Percentiles rank a stretch among this genome's conserved stretches.
Conservation (phyloP, 2,113 vertebrate genomes). For the Laticauda laticaudata region DNA sequence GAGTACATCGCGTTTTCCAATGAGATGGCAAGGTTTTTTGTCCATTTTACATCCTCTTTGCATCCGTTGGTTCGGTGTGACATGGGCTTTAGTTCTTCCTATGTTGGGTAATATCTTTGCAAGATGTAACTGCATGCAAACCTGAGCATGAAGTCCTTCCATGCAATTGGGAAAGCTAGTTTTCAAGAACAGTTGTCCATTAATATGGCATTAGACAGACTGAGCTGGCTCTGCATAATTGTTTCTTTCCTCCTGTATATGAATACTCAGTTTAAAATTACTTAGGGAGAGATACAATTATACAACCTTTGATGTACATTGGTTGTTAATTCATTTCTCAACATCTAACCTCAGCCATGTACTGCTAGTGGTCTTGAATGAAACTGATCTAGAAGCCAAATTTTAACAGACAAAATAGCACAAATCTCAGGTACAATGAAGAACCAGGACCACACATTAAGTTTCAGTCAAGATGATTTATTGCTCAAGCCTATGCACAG, state of each 20-base stretch:
- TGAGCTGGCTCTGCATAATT: neutral
- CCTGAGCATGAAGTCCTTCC: neutral
- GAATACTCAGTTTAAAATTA: neutral
- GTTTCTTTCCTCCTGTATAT: neutral
- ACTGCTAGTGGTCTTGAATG: slow-evolving; percentile 21
- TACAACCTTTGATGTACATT: neutral
- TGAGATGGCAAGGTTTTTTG: too few relatives aligned
- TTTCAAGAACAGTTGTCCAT: neutral
- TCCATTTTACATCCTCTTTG: too few relatives aligned
- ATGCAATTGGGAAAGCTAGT: neutral
- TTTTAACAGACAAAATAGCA: slow-evolving; percentile 27
- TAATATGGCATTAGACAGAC: neutral
- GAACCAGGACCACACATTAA: too few relatives aligned
- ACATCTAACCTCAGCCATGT: neutral
- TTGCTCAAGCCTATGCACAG: too few relatives aligned
- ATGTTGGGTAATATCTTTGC: neutral
- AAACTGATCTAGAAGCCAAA: slow-evolving; percentile 38
- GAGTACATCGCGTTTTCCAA: too few relatives aligned
- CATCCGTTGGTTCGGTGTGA: too few relatives aligned
- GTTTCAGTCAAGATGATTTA: too few relatives aligned
- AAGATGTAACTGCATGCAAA: neutral
- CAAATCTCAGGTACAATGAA: neutral
- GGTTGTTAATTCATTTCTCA: neutral
- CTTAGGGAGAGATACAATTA: neutral
- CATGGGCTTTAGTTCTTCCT: too few relatives aligned